Percentiles rank a stretch among this genome's conserved stretches.
Conservation (phyloP, 2,888 invertebrate species). For the Lottia gigantea region DNA sequence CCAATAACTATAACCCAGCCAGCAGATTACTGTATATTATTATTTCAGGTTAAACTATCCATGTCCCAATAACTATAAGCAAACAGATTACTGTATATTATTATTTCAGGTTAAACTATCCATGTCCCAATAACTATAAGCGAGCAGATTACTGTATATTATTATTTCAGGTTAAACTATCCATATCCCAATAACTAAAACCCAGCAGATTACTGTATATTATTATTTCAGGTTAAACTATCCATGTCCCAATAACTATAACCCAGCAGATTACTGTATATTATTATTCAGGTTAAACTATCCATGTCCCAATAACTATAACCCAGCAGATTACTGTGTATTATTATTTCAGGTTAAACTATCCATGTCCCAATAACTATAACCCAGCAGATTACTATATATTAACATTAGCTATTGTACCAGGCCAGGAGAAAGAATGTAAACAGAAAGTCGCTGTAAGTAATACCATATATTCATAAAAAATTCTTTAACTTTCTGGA, state of each 20-base stretch:
- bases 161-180: conserved; percentile 71
- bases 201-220: conserved; percentile 82
- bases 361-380: conserved; percentile 80
- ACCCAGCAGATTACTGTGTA: conserved; percentile 93
- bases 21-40: no score
- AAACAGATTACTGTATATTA: no score
- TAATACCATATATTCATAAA: not conserved
- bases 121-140: conserved; percentile 59
- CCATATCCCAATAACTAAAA: conserved; percentile 59
- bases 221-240: conserved; percentile 50
- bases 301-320: conserved; percentile 83
- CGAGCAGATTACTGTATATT: conserved; percentile 87
- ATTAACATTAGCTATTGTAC: conserved; percentile 83
- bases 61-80: no score
- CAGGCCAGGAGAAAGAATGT: conserved; percentile 84
- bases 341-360: conserved; percentile 47
- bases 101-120: conserved; percentile 36
- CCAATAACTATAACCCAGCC: no score
- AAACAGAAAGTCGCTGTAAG: conserved; percentile 73
- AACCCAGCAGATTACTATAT: conserved; percentile 95
- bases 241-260: conserved; percentile 83
- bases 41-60: no score
- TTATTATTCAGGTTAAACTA: conserved; percentile 50
- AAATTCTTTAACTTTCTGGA: no score
- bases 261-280: conserved; percentile 93